phyloP scores from a whole-genome alignment of 1,140 invertebrate genomes.

The Magallana ariakensis region DNA sequence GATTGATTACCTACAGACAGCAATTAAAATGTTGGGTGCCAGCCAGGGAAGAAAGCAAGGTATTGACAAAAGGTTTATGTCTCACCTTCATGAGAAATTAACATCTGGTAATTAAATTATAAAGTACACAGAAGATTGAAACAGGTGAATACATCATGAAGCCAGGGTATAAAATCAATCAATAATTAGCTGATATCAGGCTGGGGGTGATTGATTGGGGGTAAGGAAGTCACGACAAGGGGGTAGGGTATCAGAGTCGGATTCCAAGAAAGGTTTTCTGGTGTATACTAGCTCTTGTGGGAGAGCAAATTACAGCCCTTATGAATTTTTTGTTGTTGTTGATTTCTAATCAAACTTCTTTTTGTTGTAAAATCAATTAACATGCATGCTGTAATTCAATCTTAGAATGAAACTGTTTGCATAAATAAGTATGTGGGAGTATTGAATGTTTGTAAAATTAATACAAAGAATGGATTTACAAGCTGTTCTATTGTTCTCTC shows the following conservation, averaged over 20 bases:
- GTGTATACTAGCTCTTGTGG: neutral
- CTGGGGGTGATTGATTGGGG: neutral
- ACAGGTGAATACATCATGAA: slow-evolving; percentile 17
- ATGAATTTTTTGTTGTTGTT: too few species aligned
- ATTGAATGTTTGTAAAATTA: too few species aligned
- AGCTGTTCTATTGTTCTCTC: too few species aligned
- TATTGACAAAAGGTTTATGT: neutral
- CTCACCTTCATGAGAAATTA: slow-evolving; percentile 12
- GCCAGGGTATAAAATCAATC: neutral
- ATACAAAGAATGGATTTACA: too few species aligned
- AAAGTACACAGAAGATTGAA: slow-evolving; percentile 2
- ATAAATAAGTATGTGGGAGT: too few species aligned
- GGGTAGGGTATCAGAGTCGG: neutral
- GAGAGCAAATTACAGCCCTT: neutral
- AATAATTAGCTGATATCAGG: slow-evolving; percentile 11
- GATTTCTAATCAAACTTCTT: too few species aligned
- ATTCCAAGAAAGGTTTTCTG: neutral
- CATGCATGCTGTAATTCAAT: too few species aligned
- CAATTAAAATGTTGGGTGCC: neutral
- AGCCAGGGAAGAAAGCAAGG: neutral
- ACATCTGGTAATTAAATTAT: slow-evolving; percentile 5
- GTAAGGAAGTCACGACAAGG: neutral
- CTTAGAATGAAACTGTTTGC: too few species aligned
- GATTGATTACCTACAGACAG: too few species aligned
- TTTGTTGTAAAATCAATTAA: too few species aligned